phyloP scores from a whole-genome alignment of 2,888 invertebrate species.

The Koerneria pararmatus region DNA sequence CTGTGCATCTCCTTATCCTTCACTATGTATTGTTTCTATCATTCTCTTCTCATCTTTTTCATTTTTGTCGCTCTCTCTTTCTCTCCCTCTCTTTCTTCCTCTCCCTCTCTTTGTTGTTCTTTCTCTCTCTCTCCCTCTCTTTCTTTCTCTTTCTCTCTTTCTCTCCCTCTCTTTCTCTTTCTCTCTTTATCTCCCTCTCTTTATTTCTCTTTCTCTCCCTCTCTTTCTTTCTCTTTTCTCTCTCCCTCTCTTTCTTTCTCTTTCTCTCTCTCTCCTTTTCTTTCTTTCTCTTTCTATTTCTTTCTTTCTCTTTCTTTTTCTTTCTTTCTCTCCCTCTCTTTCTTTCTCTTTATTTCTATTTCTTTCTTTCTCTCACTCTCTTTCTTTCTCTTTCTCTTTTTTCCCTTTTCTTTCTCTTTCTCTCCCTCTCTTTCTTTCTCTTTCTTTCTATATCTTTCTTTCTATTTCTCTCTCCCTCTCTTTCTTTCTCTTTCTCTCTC shows the following conservation, averaged over 20 bases:
- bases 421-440: background rate
- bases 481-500: background rate
- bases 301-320: background rate
- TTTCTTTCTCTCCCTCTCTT: background rate
- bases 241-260: conserved; percentile 6
- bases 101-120: conserved; percentile 2
- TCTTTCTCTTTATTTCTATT: background rate
- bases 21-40: background rate
- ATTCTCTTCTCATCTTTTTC: background rate
- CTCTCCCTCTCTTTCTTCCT: background rate
- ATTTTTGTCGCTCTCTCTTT: conserved; percentile 1
- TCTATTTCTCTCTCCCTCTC: no score
- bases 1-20: conserved; percentile 3
- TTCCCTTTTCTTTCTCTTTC: background rate
- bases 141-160: background rate
- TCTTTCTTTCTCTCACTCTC: background rate
- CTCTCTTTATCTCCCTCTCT: background rate
- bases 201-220: background rate
- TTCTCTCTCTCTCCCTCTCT: conserved; percentile 6
- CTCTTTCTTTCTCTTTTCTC: conserved; percentile 1
- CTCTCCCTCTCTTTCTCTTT: background rate
- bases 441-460: no score
- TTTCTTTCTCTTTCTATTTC: background rate
- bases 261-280: background rate
- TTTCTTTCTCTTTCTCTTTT: background rate